A percentile compares a stretch with the other conserved stretches of the same genome.
Evolutionary conservation across 2,113 vertebrate species (phyloP).

Genomic region (Xiphorhynchus elegans): DNA sequence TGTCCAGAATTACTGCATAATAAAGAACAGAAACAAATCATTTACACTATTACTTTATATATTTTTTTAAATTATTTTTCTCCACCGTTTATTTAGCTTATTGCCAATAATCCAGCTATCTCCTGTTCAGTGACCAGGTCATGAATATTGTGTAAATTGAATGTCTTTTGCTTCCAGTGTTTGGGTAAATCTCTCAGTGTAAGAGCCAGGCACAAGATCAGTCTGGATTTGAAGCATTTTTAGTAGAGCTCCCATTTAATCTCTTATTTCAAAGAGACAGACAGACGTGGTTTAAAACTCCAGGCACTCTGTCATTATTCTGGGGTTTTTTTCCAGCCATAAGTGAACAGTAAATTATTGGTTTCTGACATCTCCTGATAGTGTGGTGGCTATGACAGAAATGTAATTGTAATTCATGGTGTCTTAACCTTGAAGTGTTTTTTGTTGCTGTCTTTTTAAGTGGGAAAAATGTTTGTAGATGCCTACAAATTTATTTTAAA

Average conservation of each 20-base stretch:
- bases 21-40: neutral
- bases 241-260: conserved; percentile 13
- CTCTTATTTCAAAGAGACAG: conserved; percentile 1
- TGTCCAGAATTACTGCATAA: neutral
- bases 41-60: neutral
- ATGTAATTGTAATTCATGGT: neutral
- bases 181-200: neutral
- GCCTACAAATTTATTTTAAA: neutral
- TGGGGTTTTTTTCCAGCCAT: neutral
- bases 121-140: neutral
- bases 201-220: neutral
- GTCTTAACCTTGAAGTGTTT: conserved; percentile 9
- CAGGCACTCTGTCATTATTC: neutral
- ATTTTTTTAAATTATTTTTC: neutral
- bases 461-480: neutral
- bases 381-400: conserved; percentile 14
- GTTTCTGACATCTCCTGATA: conserved; percentile 30
- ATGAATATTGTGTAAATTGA: neutral
- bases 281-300: neutral
- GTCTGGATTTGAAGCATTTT: conserved; percentile 35
- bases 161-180: neutral
- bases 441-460: neutral
- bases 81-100: neutral
- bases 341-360: conserved; percentile 21
- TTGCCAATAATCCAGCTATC: neutral